These are phyloP conservation scores for Dasyprocta punctata DNA, from an alignment of 2,113 vertebrate species.

Conservation along the genomic window DNA sequence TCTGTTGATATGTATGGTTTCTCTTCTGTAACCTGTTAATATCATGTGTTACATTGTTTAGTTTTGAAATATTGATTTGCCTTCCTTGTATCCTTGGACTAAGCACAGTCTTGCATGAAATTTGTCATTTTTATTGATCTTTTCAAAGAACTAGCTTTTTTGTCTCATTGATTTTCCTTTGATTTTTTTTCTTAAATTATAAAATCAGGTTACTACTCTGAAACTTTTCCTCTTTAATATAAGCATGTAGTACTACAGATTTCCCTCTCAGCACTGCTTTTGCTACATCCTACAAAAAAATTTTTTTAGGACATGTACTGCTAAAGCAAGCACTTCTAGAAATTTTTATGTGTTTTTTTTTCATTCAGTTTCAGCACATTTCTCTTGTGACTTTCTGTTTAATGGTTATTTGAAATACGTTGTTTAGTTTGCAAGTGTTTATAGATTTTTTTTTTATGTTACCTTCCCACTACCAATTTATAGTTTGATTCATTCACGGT, in stretches of 20 bases:
- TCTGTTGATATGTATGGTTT: background rate
- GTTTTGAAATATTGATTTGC: background rate
- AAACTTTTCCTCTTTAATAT: background rate
- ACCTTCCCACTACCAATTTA: constrained; percentile 8
- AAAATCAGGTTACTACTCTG: background rate
- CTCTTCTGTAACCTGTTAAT: background rate
- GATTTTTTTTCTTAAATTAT: background rate
- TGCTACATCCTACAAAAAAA: background rate
- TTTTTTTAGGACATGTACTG: background rate
- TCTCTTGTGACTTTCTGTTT: background rate
- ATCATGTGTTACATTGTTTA: background rate
- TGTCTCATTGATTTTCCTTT: background rate
- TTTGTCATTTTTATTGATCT: background rate
- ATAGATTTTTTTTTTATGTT: background rate
- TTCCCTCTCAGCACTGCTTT: background rate
- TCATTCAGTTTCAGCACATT: background rate
- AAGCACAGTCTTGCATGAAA: background rate
- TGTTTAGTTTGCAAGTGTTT: background rate
- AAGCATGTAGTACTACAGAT: background rate
- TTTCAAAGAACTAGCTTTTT: background rate
- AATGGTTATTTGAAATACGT: background rate
- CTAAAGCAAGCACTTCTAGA: background rate
- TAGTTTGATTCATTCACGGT: background rate
- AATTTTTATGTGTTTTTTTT: background rate
- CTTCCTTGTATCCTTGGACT: background rate